Percentiles rank a stretch among this genome's conserved stretches.
Conservation (phyloP, 2,888 invertebrate genomes). For the Eristalinus aeneus region DNA sequence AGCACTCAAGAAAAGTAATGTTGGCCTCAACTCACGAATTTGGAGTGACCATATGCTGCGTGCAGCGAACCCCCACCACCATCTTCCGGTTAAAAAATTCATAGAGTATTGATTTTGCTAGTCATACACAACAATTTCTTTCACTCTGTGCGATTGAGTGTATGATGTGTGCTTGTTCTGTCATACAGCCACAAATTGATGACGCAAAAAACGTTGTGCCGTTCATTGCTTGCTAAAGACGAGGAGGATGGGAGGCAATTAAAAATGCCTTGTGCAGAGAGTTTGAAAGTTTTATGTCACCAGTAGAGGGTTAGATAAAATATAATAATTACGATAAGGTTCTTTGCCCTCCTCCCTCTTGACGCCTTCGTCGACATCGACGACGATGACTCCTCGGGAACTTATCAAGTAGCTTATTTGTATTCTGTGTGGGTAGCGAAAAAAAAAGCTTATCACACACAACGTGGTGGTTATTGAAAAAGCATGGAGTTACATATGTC, state of each 20-base stretch:
- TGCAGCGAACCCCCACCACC: not conserved
- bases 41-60: slow-evolving; percentile 33
- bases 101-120: slow-evolving; percentile 9
- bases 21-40: slow-evolving; percentile 20
- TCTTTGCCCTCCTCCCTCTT: not conserved
- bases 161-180: not conserved
- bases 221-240: not conserved
- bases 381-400: not conserved
- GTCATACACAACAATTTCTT: not conserved
- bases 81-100: slow-evolving; percentile 53
- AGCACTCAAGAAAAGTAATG: slow-evolving; percentile 13
- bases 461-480: not conserved
- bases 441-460: slow-evolving; percentile 20
- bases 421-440: not conserved
- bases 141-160: not conserved
- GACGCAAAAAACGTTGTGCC: slow-evolving; percentile 29
- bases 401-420: not conserved
- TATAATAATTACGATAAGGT: too few species aligned
- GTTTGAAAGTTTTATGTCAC: not conserved
- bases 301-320: not conserved
- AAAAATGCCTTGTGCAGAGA: not conserved
- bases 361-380: not conserved
- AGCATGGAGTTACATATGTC: slow-evolving; percentile 42
- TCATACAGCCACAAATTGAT: not conserved
- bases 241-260: not conserved